These are phyloP conservation scores for Hecatera dysodea DNA, from an alignment of 2,888 invertebrate species.

Conservation along the genomic window DNA sequence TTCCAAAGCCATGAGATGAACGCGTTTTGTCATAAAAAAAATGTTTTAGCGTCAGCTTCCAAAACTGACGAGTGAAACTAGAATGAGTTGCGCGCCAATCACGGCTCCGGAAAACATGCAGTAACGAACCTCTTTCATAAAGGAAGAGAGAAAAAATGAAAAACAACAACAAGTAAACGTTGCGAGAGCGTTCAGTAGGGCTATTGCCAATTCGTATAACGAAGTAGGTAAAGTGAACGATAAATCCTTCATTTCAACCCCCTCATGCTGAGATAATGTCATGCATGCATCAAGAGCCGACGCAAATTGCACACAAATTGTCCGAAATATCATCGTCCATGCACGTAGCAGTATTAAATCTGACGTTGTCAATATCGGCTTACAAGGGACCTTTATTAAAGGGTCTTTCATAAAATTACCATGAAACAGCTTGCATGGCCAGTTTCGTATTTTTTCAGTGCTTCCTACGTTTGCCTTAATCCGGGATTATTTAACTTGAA, in stretches of 20 bases:
- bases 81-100: constrained; percentile 51
- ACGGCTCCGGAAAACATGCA: constrained; percentile 73
- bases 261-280: constrained; percentile 3
- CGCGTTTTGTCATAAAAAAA: constrained; percentile 38
- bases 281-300: constrained; percentile 20
- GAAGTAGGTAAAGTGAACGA: constrained; percentile 18
- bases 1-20: constrained; percentile 24
- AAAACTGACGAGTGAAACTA: constrained; percentile 23
- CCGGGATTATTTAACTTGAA: not conserved
- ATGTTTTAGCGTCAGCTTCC: constrained; percentile 19
- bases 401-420: constrained; percentile 29
- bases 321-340: constrained; percentile 33
- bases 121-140: constrained; percentile 79
- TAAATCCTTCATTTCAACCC: constrained; percentile 17
- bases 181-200: constrained; percentile 16
- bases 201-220: constrained; percentile 41
- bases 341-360: constrained; percentile 39
- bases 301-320: constrained; percentile 39
- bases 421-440: constrained; percentile 29
- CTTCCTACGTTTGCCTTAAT: not conserved
- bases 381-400: constrained; percentile 22
- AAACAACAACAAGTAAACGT: constrained; percentile 37
- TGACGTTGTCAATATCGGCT: constrained; percentile 16
- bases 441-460: constrained; percentile 8
- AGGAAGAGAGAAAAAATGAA: constrained; percentile 70